Conservation (phyloP, 2,888 invertebrate genomes). For the Eupelmus urozonus region DNA sequence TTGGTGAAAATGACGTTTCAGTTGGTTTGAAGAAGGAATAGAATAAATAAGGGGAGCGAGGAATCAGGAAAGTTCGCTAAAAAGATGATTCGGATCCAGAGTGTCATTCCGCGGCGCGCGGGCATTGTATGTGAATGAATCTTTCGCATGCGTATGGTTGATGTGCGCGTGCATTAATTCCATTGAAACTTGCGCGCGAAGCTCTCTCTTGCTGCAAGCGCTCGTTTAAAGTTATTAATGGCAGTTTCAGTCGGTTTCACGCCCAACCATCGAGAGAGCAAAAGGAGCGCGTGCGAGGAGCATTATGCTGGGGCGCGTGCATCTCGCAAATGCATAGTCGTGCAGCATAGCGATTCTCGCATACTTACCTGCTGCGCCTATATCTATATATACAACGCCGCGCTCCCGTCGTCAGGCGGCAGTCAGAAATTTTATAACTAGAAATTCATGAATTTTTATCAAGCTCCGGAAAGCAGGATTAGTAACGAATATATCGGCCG, state of each 20-base stretch:
- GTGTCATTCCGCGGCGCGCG: neutral
- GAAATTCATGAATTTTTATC: conserved; percentile 48
- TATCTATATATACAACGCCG: neutral
- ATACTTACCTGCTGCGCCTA: neutral
- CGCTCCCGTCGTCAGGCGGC: neutral
- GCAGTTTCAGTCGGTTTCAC: conserved; percentile 53
- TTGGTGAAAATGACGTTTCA: too few relatives aligned
- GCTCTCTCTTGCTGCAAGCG: conserved; percentile 20
- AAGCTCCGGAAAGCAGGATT: conserved; percentile 7
- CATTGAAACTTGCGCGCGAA: conserved; percentile 59
- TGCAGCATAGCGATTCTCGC: neutral
- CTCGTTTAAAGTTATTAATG: conserved; percentile 64
- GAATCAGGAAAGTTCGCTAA: too few relatives aligned
- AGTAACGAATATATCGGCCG: neutral
- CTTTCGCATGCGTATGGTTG: conserved; percentile 12
- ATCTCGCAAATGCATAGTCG: conserved; percentile 17
- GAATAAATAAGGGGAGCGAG: too few relatives aligned
- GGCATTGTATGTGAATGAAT: too few relatives aligned
- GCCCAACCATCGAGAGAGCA: neutral
- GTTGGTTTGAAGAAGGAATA: too few relatives aligned
- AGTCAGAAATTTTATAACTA: conserved; percentile 31
- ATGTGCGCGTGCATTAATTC: conserved; percentile 63
- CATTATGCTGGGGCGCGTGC: neutral
- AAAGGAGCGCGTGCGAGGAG: neutral
- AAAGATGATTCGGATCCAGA: too few relatives aligned